phyloP scores from a whole-genome alignment of 2,888 invertebrate genomes.

The Polydrusus tereticollis region DNA sequence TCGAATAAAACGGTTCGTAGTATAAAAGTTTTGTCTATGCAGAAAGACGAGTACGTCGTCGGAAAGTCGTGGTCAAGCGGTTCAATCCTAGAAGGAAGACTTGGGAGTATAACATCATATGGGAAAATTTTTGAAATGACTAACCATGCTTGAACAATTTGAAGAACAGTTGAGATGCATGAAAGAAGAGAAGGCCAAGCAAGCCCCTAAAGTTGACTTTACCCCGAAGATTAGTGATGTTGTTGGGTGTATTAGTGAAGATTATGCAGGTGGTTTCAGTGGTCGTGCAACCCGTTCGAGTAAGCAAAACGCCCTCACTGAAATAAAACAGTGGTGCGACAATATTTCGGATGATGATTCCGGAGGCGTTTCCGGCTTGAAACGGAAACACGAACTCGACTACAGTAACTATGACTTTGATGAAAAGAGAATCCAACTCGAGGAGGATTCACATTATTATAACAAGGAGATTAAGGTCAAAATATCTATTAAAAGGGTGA shows the following conservation, averaged over 20 bases:
- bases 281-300: conserved; percentile 78
- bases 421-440: conserved; percentile 64
- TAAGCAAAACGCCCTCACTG: conserved; percentile 84
- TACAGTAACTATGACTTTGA: conserved; percentile 65
- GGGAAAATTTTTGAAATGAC: conserved; percentile 87
- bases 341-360: conserved; percentile 72
- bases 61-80: conserved; percentile 86
- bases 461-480: conserved; percentile 52
- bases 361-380: conserved; percentile 52
- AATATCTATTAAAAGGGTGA: conserved; percentile 27
- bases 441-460: conserved; percentile 62
- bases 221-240: conserved; percentile 31
- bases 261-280: conserved; percentile 20
- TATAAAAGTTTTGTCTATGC: conserved; percentile 53
- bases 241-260: conserved; percentile 34
- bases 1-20: conserved; percentile 55
- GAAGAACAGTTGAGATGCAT: conserved; percentile 83
- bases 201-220: conserved; percentile 38
- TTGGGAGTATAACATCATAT: conserved; percentile 87
- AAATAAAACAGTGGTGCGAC: conserved; percentile 88
- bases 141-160: conserved; percentile 82
- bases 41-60: conserved; percentile 76
- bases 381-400: conserved; percentile 54
- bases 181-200: conserved; percentile 67
- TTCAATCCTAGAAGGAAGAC: conserved; percentile 83